Conservation (phyloP, 2,113 vertebrate genomes). For the Sigmodon hispidus region DNA sequence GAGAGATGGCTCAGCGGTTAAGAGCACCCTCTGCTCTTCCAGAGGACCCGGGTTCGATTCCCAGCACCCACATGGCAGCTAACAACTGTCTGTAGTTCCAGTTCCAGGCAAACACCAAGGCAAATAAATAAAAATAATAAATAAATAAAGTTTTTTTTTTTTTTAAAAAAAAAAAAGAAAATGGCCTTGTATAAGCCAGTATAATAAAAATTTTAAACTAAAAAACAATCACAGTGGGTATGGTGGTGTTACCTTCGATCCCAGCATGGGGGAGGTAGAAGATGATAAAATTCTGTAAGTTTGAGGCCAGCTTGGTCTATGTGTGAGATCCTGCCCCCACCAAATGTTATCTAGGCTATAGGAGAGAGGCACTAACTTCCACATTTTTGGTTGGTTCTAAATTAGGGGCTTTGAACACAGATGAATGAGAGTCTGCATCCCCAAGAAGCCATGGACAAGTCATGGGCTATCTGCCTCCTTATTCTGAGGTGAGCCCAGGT, state of each 20-base stretch:
- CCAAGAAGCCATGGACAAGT: background rate
- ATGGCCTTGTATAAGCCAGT: background rate
- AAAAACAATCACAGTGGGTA: background rate
- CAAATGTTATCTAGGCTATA: background rate
- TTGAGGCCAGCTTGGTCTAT: background rate
- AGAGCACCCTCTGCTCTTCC: no score
- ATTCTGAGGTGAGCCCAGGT: constrained; percentile 21
- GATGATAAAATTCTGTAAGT: background rate
- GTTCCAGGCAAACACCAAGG: no score
- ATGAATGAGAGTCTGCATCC: background rate
- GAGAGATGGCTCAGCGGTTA: no score
- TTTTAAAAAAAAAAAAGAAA: no score
- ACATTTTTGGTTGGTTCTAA: background rate
- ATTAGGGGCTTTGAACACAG: background rate
- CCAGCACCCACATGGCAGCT: no score
- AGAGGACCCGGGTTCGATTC: no score
- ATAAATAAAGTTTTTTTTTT: no score
- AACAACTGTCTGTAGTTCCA: no score
- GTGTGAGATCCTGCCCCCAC: background rate
- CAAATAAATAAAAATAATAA: no score
- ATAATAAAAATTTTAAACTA: background rate
- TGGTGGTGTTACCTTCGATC: background rate
- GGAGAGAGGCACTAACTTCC: background rate
- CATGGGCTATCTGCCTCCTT: background rate
- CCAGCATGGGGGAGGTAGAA: background rate